phyloP scores from a whole-genome alignment of 2,113 vertebrate species.

The Phalacrocorax carbo region DNA sequence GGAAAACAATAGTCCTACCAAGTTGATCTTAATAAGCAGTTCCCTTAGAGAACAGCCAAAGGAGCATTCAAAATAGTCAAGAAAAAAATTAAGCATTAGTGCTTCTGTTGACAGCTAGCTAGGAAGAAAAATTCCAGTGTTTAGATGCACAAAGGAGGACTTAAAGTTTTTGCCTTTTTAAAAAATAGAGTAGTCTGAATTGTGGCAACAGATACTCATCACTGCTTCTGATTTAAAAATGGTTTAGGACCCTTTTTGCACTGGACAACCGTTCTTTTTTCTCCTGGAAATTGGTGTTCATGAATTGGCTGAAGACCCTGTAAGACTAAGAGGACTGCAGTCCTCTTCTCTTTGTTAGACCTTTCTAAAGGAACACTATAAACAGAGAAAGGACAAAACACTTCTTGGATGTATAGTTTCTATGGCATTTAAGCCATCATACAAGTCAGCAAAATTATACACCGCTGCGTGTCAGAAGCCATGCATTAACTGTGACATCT shows the following conservation, averaged over 20 bases:
- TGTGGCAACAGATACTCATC: background rate
- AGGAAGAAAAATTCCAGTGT: background rate
- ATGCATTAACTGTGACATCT: background rate
- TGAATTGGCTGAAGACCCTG: background rate
- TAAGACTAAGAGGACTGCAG: background rate
- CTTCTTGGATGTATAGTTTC: background rate
- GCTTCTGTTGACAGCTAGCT: background rate
- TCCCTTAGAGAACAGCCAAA: background rate
- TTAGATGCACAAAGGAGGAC: background rate
- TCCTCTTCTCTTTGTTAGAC: background rate
- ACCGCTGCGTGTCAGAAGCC: background rate
- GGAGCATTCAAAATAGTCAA: background rate
- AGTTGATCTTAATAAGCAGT: background rate
- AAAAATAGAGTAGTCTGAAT: background rate
- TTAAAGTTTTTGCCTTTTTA: background rate
- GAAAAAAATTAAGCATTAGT: background rate
- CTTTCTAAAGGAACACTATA: background rate
- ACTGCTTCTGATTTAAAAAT: background rate
- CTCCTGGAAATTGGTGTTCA: rapidly evolving
- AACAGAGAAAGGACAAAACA: background rate
- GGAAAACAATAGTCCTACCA: too few species aligned
- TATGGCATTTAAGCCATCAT: background rate
- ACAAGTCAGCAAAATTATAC: background rate
- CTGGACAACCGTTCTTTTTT: background rate
- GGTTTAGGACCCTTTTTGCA: background rate